These are phyloP conservation scores for Temnothorax rugatulus DNA, from an alignment of 2,888 invertebrate genomes.

Conservation along the genomic window DNA sequence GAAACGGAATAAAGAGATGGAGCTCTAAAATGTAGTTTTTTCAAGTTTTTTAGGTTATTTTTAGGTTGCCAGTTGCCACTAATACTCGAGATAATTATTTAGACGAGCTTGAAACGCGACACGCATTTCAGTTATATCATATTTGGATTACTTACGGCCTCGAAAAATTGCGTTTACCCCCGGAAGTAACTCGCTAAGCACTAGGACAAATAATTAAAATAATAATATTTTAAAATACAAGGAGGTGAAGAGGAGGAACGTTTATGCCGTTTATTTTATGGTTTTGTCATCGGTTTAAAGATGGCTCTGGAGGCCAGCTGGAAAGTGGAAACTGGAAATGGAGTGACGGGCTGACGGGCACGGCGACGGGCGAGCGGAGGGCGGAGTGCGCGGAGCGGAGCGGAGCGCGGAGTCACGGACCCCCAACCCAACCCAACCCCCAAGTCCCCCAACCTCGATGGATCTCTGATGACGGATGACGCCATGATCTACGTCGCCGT, in stretches of 20 bases:
- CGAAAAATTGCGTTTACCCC: neutral
- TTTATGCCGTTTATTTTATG: no score
- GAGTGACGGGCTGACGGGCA: no score
- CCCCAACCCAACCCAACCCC: constrained; percentile 31
- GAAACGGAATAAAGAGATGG: neutral
- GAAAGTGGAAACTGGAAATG: neutral
- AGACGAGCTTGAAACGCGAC: neutral
- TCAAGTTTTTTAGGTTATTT: constrained; percentile 22
- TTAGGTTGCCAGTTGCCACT: neutral
- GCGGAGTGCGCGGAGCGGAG: neutral
- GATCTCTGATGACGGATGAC: constrained; percentile 44
- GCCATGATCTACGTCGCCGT: constrained; percentile 55
- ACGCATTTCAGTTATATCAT: neutral
- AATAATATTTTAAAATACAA: neutral
- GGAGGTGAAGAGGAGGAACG: no score
- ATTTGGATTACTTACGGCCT: constrained; percentile 2
- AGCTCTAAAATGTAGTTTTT: no score
- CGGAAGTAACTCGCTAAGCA: neutral
- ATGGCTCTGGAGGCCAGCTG: constrained; percentile 9
- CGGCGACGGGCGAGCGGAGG: neutral
- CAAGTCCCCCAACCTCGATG: constrained; percentile 23
- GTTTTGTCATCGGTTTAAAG: neutral
- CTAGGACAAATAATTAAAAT: constrained; percentile 8
- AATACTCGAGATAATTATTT: neutral
- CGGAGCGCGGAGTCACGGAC: constrained; percentile 8